Evolutionary conservation across 2,888 invertebrate genomes (phyloP).

Genomic region (Vannuccia rotundouncinata): DNA sequence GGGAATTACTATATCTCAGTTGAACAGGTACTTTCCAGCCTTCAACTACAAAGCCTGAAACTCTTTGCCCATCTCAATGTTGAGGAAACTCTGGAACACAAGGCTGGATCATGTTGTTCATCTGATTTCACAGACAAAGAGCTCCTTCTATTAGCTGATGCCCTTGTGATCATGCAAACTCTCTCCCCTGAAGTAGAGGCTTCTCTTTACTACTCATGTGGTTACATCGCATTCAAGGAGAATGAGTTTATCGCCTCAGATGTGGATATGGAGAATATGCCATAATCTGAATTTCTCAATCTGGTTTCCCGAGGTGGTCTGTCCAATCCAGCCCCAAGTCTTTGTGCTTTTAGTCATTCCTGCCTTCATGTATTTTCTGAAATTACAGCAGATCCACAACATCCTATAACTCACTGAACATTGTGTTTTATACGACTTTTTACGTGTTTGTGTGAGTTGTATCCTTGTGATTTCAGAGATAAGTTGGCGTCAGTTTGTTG

Average conservation of each 20-base stretch:
- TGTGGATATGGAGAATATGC: not conserved
- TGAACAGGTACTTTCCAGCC: constrained; percentile 27
- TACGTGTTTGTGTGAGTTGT: not conserved
- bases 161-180: not conserved
- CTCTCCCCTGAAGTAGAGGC: not conserved
- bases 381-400: not conserved
- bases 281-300: not conserved
- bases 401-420: not conserved
- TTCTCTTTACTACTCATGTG: not conserved
- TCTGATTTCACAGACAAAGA: not conserved
- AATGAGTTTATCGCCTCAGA: not conserved
- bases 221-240: constrained; percentile 13
- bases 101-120: not conserved
- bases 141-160: not conserved
- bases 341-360: not conserved
- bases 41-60: constrained; percentile 13
- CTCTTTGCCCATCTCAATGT: not conserved
- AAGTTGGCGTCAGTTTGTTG: not conserved
- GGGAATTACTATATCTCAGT: constrained; percentile 25
- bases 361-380: not conserved
- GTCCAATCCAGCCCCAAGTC: not conserved
- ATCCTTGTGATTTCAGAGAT: not conserved
- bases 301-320: not conserved
- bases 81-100: not conserved
- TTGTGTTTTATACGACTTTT: not conserved